Conservation (phyloP, 2,888 invertebrate species). For the Polydrusus tereticollis region DNA sequence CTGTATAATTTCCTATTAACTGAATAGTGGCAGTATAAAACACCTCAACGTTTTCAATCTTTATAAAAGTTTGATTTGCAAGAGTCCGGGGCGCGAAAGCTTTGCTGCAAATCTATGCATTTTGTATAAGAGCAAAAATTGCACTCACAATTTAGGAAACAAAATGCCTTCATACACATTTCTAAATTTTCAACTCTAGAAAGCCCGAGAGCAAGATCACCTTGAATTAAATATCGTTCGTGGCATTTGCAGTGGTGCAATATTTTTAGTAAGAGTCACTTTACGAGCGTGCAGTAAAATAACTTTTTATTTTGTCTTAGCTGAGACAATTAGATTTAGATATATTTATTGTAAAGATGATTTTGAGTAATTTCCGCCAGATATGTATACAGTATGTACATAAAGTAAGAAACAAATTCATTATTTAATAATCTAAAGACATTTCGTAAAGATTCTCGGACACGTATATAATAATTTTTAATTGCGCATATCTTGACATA, state of each 20-base stretch:
- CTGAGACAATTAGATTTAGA: too few relatives aligned
- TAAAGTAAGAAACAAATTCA: too few relatives aligned
- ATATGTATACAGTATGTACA: too few relatives aligned
- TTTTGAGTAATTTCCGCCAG: too few relatives aligned
- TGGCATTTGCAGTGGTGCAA: slow-evolving; percentile 1
- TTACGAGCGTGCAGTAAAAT: not conserved
- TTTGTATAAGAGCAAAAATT: slow-evolving; percentile 7
- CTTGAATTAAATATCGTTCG: slow-evolving; percentile 3
- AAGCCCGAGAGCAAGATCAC: not conserved
- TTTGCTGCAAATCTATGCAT: not conserved
- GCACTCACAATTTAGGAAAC: slow-evolving; percentile 5
- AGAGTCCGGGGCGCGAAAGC: not conserved
- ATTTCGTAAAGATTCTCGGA: too few relatives aligned
- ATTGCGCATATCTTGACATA: too few relatives aligned
- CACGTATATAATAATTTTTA: too few relatives aligned
- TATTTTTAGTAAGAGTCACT: not conserved
- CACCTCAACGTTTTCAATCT: not conserved
- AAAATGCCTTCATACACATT: not conserved
- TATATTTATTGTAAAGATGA: too few relatives aligned
- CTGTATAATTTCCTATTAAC: not conserved
- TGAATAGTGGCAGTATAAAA: not conserved
- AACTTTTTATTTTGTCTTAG: not conserved
- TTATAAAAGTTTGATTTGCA: slow-evolving; percentile 4
- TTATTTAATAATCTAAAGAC: too few relatives aligned
- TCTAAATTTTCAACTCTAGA: not conserved